Base-by-base conservation (phyloP, 1,140 invertebrate species). In the Heliconius congener region DNA sequence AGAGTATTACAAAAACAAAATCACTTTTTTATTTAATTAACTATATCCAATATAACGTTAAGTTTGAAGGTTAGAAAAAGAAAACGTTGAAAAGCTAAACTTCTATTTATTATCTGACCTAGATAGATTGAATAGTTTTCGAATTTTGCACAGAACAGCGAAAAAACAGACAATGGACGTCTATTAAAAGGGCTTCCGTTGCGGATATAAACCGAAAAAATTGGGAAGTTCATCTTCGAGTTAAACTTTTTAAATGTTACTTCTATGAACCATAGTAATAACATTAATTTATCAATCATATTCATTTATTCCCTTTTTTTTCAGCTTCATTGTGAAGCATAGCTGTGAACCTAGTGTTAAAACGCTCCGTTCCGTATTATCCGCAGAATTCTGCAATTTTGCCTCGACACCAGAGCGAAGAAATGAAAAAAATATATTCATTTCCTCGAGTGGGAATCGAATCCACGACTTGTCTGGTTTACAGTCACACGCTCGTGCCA, bases 101-200 rank as follows among this genome's bases (percentile, higher is more conserved):
- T 71, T 46, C 60, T 71, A 50, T 76, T 76, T 76, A 76, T 76
- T 66, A 71, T 74, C 60, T 78, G 77, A 78, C 77, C 77, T 78
- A 74, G 77, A 78, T 78, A 78, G 73, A 78, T 78, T 78, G 72
- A 78, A 78, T 66, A 55, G 71, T 78, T 78, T 78, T 78, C 72
- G 55, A 78, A 78, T 78, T 74, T 70, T 73, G 77, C 72, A 39
- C 72, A 73, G 73, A 78, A 74, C 73, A 74, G 77, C 72, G 57
- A 77, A 73, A 73, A 74, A 78, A 74, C 77, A 74, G 73, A 78
- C 77, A 78, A 78, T 78, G 60, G 77, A 74, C 55, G 72, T 78
- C 74, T 78, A 78, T 78, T 78, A 78, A 78, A 46, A 78, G 77
- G 73, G 77, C 70, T 78, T 78, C 77, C 77, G 72, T 57, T 73